Conservation (phyloP, 2,113 vertebrate species). For the Anolis carolinensis region DNA sequence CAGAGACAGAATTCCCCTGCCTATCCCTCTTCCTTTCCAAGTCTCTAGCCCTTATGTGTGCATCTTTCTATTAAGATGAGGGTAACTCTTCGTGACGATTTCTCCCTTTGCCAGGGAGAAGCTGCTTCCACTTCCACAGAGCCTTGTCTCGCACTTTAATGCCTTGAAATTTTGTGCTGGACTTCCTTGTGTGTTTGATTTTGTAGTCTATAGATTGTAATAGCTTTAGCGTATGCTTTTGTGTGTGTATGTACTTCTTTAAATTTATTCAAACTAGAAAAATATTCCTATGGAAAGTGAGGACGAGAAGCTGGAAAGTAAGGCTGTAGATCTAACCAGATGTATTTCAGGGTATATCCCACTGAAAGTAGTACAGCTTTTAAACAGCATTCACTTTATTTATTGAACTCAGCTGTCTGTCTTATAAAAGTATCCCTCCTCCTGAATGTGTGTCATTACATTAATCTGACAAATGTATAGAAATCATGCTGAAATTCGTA, state of each 20-base stretch:
- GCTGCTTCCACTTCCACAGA: conserved; percentile 60
- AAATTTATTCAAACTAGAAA: conserved; percentile 53
- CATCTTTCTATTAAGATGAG: conserved; percentile 39
- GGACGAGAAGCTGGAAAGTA: conserved; percentile 30
- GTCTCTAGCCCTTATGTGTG: conserved; percentile 22
- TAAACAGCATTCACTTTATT: conserved; percentile 19
- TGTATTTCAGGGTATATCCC: background rate
- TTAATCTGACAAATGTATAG: background rate
- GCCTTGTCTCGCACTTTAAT: conserved; percentile 63
- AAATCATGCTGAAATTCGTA: conserved; percentile 26
- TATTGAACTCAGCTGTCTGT: conserved; percentile 23
- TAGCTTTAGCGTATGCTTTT: conserved; percentile 61
- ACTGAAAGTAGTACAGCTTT: conserved; percentile 10
- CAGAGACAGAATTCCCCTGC: conserved; percentile 14
- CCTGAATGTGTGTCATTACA: background rate
- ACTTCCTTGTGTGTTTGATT: conserved; percentile 57
- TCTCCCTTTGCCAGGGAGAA: conserved; percentile 66
- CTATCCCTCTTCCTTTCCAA: conserved; percentile 21
- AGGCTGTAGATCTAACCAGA: background rate
- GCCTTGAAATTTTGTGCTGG: conserved; percentile 55
- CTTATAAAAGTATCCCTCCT: background rate
- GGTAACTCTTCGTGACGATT: conserved; percentile 55
- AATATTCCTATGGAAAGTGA: conserved; percentile 57
- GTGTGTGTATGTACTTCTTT: conserved; percentile 43
- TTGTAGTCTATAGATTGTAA: conserved; percentile 41